phyloP scores from a whole-genome alignment of 23 tunicate genomes.

The Oikopleura dioica region DNA sequence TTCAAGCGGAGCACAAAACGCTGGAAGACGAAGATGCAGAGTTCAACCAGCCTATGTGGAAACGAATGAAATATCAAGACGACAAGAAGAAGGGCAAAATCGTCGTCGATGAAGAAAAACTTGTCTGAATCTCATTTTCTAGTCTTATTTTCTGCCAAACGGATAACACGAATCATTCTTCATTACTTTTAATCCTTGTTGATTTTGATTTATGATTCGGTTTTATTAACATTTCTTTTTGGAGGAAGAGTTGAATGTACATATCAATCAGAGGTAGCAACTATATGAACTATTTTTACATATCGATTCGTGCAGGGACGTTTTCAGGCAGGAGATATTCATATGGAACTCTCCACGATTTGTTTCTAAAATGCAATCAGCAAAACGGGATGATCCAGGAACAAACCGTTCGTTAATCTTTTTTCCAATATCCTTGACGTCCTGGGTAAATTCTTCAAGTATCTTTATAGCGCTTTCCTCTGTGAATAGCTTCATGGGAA shows the following conservation, averaged over 20 bases:
- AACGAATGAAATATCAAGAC: background rate
- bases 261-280: too few species aligned
- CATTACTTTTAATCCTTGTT: too few species aligned
- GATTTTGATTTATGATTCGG: too few species aligned
- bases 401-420: conserved; percentile 21
- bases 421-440: conserved; percentile 16
- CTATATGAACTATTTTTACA: too few species aligned
- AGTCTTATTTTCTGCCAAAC: too few species aligned
- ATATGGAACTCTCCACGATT: conserved; percentile 15
- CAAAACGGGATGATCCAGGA: background rate
- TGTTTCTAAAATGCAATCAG: conserved; percentile 12
- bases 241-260: too few species aligned
- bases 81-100: background rate
- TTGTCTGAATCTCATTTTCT: too few species aligned
- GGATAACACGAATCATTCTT: too few species aligned
- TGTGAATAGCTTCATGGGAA: conserved; percentile 21
- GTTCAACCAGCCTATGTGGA: background rate
- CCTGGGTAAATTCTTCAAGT: conserved; percentile 14
- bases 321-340: conserved; percentile 18
- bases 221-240: too few species aligned
- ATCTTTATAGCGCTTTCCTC: conserved; percentile 2
- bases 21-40: background rate
- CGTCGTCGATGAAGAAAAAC: background rate
- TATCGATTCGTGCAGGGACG: conserved; percentile 12
- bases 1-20: background rate